Base-by-base conservation (phyloP, 2,797 vertebrate species). In the Mormyrus proboscirostris region DNA sequence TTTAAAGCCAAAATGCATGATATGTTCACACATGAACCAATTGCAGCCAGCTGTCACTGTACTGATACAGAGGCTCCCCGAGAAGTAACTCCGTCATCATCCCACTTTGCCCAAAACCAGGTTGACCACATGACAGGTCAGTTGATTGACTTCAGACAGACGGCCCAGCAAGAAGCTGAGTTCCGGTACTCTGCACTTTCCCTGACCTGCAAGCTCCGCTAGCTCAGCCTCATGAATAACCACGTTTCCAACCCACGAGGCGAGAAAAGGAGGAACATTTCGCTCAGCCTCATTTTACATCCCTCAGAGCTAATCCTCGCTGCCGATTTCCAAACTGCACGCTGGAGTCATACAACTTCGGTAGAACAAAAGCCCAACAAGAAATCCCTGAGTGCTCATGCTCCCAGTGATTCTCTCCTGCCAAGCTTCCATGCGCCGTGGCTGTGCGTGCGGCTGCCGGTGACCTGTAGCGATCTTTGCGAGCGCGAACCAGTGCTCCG, bases 391-490 rank as follows among this genome's bases (percentile, higher is more conserved):
- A 25, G 25, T 62, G 44, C 87, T 57, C 33, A 44, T 62, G 22
- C 62, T 88, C 38, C 14, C n/a, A 88, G 87, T 88, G 87, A 25
- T 73, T 59, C 51, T 88, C 62, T 73, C 41, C 38, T 88, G 87
- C 87, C 62, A 73, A 88, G 87, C 87, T 88, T 69, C 33, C 9
- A 38, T 29, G 59, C 4, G 41, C 62, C 25, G 44, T 73, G 44
- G 57, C 29, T 73, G 22, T 95, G 95, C 95, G 94, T 93, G 1
- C 95, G 95, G 95, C 95, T 95, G 92, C 90, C 90, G 87, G 89
- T 96, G 95, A 96, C 95, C 95, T 92, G 44, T 90, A 92, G 91
- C 95, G 95, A 95, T 95, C 95, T 93, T 90, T 94, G 90, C 92
- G 88, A 94, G 93, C 89, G 89, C 90, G 92, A 93, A 91, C 92